phyloP scores from a whole-genome alignment of 2,797 vertebrate species.

The Fundulus diaphanus region DNA sequence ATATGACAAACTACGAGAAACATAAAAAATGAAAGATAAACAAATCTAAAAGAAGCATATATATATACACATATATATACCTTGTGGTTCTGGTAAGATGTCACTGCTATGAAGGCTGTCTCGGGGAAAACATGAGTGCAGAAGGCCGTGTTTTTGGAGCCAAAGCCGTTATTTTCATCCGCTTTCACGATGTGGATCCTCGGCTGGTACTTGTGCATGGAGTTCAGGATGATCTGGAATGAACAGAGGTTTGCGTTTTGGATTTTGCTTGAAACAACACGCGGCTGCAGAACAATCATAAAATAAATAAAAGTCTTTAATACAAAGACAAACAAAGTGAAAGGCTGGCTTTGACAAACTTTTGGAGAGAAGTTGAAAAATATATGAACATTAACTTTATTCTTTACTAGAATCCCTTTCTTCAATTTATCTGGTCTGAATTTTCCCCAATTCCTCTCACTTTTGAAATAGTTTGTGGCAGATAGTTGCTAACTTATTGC shows the following conservation, averaged over 20 bases:
- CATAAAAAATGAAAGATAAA: background rate
- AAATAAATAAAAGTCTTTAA: background rate
- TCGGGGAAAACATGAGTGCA: constrained; percentile 97
- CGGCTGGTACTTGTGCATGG: constrained; percentile 99
- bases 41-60: background rate
- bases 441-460: background rate
- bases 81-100: constrained; percentile 99
- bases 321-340: background rate
- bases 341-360: background rate
- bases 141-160: constrained; percentile 98
- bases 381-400: background rate
- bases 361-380: background rate
- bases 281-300: background rate
- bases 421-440: background rate
- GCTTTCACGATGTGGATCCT: constrained; percentile 98
- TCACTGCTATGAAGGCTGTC: constrained; percentile 96
- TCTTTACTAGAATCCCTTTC: background rate
- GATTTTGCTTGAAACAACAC: background rate
- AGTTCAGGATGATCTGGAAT: constrained; percentile 96
- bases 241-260: background rate
- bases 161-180: constrained; percentile 98
- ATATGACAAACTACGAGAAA: background rate
- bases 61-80: constrained; percentile 62
- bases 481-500: background rate
- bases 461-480: background rate